Base-by-base conservation (phyloP, 2,888 invertebrate genomes). In the Electrophaes corylata region DNA sequence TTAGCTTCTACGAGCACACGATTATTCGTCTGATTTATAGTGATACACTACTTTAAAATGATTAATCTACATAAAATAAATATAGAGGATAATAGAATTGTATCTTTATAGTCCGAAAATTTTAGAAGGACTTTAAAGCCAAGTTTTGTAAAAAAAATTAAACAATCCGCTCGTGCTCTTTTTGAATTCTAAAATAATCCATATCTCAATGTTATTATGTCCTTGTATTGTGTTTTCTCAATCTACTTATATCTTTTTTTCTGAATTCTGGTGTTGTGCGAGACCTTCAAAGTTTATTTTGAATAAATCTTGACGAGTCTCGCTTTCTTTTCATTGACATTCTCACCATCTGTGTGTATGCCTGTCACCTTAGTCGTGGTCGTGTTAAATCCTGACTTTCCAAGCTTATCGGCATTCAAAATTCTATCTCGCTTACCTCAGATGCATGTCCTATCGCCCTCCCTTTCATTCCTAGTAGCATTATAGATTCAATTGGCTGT, bases 311-410 rank as follows among this genome's bases (percentile, higher is more conserved):
- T 62, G 62, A 66, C 66, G 68, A 61, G 71, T 68, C 66, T 73
- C 26, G 29, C 45, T 69, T 35, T 58, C 51, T 54, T 56, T 55
- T 70, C 84, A 83, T 78, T 66, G 55, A 69, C 82, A 83, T 81
- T 77, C 74, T 81, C 81, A 84, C 81, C 79, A 78, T 78, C 71
- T 75, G 73, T 75, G 68, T 80, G 78, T 82, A 77, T 78, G 82
- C 79, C 80, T 83, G 72, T 81, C 80, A 84, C 80, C 62, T 78
- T 83, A 85, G 80, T 67, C 66, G 71, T 79, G 78, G 69, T 72
- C 31, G 73, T 75, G 66, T 72, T 67, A 0, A 40, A 48, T 43
- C 44, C 46, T 51, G 48, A 50, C 44, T 65, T 70, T 76, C 68
- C 31, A 73, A 68, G 85, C 84, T 87, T 86, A 77, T 76, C 79